phyloP scores from a whole-genome alignment of 2,888 invertebrate species.

The Pandemis heparana region DNA sequence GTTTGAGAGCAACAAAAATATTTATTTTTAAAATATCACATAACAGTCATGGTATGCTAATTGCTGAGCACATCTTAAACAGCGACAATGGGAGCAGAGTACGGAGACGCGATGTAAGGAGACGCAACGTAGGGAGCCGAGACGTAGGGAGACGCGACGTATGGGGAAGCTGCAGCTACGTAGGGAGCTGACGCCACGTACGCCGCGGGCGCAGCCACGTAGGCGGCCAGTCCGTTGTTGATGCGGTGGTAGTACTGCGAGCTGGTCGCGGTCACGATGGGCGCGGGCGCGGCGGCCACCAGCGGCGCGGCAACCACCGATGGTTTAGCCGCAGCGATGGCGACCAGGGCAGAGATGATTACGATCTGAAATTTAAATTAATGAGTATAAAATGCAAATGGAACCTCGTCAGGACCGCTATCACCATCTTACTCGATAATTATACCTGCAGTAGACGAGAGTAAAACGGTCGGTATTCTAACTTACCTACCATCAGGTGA shows the following conservation, averaged over 20 bases:
- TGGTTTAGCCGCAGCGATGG: constrained; percentile 72
- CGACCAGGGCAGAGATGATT: constrained; percentile 70
- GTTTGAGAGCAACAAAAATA: constrained; percentile 15
- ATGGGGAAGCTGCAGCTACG: constrained; percentile 56
- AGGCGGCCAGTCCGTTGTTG: constrained; percentile 83
- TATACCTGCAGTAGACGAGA: no score
- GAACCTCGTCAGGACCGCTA: no score
- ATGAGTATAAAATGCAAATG: no score
- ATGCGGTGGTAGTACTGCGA: constrained; percentile 89
- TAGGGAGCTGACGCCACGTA: constrained; percentile 50
- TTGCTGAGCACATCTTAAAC: constrained; percentile 35
- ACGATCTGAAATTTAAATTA: constrained; percentile 61
- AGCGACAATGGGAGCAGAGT: constrained; percentile 48
- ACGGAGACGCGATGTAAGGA: constrained; percentile 55
- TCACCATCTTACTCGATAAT: no score
- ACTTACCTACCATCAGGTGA: no score
- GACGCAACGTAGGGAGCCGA: constrained; percentile 50
- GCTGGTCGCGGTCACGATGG: constrained; percentile 88
- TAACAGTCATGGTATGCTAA: constrained; percentile 26
- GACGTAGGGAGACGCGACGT: constrained; percentile 59
- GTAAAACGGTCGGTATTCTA: no score
- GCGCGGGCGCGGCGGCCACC: constrained; percentile 73
- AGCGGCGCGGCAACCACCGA: constrained; percentile 55
- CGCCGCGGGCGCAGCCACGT: constrained; percentile 63
- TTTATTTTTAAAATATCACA: constrained; percentile 39